Evolutionary conservation across 1,140 invertebrate genomes (phyloP).

Genomic region (Chironomus striatipennis): DNA sequence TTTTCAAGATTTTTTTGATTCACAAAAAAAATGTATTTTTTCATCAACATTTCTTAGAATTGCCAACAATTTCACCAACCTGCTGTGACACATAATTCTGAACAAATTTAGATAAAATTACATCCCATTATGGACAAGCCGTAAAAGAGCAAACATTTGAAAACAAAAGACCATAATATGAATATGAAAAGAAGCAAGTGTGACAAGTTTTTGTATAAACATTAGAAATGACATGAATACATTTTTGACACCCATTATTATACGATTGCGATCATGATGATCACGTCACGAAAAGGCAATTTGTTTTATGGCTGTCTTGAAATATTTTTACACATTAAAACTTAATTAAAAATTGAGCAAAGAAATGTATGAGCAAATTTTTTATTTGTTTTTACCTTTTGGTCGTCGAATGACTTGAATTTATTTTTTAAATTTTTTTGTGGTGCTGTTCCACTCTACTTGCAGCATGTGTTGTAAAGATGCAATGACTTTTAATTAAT

Average conservation of each 20-base stretch:
- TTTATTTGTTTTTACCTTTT: background rate
- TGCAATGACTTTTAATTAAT: constrained; percentile 17
- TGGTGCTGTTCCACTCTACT: constrained; percentile 15
- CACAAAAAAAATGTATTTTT: too few relatives aligned
- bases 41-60: too few relatives aligned
- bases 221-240: background rate
- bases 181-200: background rate
- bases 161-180: background rate
- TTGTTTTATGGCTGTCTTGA: background rate
- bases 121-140: too few relatives aligned
- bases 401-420: background rate
- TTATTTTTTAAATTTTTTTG: background rate
- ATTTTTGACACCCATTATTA: background rate
- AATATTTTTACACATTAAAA: constrained; percentile 5
- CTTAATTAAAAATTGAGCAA: constrained; percentile 10
- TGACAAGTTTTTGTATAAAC: background rate
- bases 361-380: background rate
- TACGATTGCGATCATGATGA: background rate
- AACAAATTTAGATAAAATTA: too few relatives aligned
- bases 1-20: too few relatives aligned
- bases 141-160: background rate
- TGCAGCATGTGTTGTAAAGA: background rate
- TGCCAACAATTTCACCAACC: too few relatives aligned
- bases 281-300: background rate
- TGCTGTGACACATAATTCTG: too few relatives aligned